Evolutionary conservation across 2,888 invertebrate species (phyloP).

Genomic region (Meteorus colon): DNA sequence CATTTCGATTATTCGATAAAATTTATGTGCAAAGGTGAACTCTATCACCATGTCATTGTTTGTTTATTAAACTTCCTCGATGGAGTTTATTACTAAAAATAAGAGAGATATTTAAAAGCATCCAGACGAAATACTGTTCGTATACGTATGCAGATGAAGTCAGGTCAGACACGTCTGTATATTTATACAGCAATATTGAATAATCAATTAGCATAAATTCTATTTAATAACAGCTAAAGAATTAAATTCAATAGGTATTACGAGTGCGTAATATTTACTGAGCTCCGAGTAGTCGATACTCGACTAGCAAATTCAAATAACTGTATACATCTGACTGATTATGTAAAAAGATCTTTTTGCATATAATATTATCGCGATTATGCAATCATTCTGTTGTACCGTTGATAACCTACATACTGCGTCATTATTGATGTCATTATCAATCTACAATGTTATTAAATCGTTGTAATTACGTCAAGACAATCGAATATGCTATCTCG

Average conservation of each 20-base stretch:
- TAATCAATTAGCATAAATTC: no score
- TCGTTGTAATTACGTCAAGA: neutral
- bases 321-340: constrained; percentile 14
- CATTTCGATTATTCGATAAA: neutral
- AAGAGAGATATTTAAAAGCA: no score
- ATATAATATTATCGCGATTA: neutral
- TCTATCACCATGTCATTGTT: no score
- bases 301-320: neutral
- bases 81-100: no score
- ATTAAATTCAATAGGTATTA: no score
- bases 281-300: neutral
- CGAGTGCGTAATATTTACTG: neutral
- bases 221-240: no score
- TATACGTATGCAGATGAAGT: no score
- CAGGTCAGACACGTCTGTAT: no score
- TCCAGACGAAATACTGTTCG: no score
- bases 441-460: neutral
- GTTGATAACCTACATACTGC: neutral
- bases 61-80: no score
- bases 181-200: no score
- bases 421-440: neutral
- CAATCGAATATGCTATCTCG: neutral
- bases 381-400: neutral
- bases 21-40: neutral
- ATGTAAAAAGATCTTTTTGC: constrained; percentile 11